A percentile compares a stretch with the other conserved stretches of the same genome.
These are phyloP conservation scores for Aradophagus sp. DNA, from an alignment of 1,140 invertebrate species.

Conservation along the genomic window DNA sequence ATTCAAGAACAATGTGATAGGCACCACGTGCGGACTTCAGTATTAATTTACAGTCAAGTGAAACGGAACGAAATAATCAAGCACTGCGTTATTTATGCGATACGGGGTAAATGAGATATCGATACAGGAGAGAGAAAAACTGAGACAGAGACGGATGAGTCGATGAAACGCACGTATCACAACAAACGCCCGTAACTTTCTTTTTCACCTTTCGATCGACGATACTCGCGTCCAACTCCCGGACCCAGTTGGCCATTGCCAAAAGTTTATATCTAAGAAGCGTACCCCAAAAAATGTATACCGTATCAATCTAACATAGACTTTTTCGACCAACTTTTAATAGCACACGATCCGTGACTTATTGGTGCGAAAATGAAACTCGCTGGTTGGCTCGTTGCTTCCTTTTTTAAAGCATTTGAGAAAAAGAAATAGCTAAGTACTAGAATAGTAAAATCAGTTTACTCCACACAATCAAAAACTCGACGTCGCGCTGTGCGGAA, in stretches of 20 bases:
- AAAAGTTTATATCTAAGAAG: too few species aligned
- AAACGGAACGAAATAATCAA: conserved; percentile 48
- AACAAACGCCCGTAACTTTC: too few species aligned
- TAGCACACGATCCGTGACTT: conserved; percentile 23
- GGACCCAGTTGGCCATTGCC: too few species aligned
- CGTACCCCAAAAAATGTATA: too few species aligned
- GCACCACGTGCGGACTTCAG: conserved; percentile 75
- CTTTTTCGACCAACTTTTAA: conserved; percentile 27
- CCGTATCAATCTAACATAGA: too few species aligned
- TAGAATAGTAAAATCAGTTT: too few species aligned
- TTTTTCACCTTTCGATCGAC: conserved; percentile 17
- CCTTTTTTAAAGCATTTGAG: too few species aligned
- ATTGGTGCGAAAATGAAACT: too few species aligned
- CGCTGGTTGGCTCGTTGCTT: too few species aligned
- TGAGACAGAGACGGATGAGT: conserved; percentile 43
- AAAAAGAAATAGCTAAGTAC: too few species aligned
- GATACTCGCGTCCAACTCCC: conserved; percentile 12
- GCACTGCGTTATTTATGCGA: conserved; percentile 63
- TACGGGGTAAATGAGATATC: conserved; percentile 26
- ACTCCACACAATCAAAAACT: too few species aligned
- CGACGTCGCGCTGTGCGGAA: too few species aligned
- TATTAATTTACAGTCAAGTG: conserved; percentile 73
- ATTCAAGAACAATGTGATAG: conserved; percentile 75
- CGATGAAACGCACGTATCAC: conserved; percentile 23
- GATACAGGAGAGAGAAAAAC: conserved; percentile 50